Conservation (phyloP, 1,140 invertebrate genomes). For the Popillia japonica region DNA sequence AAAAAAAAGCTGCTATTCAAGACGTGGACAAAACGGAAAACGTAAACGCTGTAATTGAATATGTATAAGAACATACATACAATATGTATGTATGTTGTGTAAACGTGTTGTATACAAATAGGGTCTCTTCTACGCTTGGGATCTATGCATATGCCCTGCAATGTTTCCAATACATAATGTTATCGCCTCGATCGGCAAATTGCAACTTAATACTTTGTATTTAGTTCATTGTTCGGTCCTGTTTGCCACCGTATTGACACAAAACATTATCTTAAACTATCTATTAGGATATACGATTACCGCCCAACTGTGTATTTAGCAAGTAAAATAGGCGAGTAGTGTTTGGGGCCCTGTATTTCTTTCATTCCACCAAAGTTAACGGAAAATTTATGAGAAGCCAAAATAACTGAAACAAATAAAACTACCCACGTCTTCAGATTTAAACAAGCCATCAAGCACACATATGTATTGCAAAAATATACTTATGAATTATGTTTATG, state of each 20-base stretch:
- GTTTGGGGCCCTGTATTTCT: neutral
- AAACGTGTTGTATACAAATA: neutral
- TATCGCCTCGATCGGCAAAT: slow-evolving; percentile 42
- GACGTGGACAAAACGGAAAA: neutral
- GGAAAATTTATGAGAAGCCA: too few relatives aligned
- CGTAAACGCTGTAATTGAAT: slow-evolving; percentile 26
- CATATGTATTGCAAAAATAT: too few relatives aligned
- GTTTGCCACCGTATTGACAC: slow-evolving; percentile 43
- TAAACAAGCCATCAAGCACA: too few relatives aligned
- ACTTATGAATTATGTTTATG: too few relatives aligned
- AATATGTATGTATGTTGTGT: neutral
- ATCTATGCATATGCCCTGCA: neutral
- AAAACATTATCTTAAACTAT: slow-evolving; percentile 46
- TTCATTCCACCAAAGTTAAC: slow-evolving; percentile 20
- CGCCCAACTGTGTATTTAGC: neutral
- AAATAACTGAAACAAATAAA: too few relatives aligned
- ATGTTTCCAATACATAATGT: slow-evolving; percentile 34
- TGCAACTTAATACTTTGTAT: slow-evolving; percentile 43
- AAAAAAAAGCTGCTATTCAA: neutral
- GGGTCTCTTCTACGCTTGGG: neutral
- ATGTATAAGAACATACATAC: neutral
- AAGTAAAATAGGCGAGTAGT: neutral
- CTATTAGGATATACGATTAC: slow-evolving; percentile 45
- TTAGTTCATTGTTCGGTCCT: slow-evolving; percentile 41
- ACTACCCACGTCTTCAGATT: too few relatives aligned